Base-by-base conservation (phyloP, 1,140 invertebrate genomes). In the Neodiprion fabricii region DNA sequence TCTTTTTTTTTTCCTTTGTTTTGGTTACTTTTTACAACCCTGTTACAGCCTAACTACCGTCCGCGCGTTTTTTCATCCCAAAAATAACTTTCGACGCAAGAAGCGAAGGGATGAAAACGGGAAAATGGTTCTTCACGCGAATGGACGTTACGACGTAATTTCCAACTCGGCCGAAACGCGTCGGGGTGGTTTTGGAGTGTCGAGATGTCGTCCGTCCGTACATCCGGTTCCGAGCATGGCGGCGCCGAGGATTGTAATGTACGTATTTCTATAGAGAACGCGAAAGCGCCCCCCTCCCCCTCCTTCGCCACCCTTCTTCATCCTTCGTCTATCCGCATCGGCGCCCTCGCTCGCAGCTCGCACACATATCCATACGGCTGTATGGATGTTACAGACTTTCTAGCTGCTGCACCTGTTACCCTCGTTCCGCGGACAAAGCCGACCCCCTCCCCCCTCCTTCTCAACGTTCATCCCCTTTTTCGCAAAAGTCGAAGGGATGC, bases 341-440 rank as follows among this genome's bases (percentile, higher is more conserved):
- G 73, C 47, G 76, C 75, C 76, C 78, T 79, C 78, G 75, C 76
- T 79, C 75, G 77, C 72, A 65, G 73, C 77, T 17, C 53, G 3
- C 53, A 61, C 74, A 76, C 78, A 75, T 79, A 80, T 78, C 67
- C 67, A 47, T 61, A 68, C 68, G 66, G 74, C 72, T 79, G 75
- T 61, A 68, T 48, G 73, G 74, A 70, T 77, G 75, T 77, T 77
- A 79, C 77, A 77, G 68, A 76, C 80, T 75, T 81, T 81, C 79
- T 83, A 83, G 78, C 28, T 40, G 80, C 82, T 82, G 80, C 85
- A 86, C 83, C 85, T 86, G 82, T 85, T 85, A 86, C 82, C 82
- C 80, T 82, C 79, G 75, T 80, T 82, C 77, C 79, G 68, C 74
- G 77, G 75, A 76, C 79, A 79, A 70, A 74, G 40, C n/a, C 67